Evolutionary conservation across 2,888 invertebrate genomes (phyloP).

Genomic region (Chaetogeoica ovagalla): DNA sequence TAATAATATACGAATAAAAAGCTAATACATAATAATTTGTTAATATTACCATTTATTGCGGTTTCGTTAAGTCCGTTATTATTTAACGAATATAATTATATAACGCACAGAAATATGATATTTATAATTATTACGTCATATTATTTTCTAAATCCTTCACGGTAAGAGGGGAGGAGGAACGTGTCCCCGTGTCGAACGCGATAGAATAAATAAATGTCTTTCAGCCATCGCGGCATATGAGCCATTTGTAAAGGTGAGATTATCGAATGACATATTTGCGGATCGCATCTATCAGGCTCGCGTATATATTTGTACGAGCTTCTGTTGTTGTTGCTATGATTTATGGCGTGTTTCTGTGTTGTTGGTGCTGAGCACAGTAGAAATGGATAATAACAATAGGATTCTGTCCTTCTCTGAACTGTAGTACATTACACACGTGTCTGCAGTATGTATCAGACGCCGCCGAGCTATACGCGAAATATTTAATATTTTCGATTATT

Average conservation of each 20-base stretch:
- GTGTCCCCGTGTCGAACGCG: neutral
- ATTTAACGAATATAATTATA: too few relatives aligned
- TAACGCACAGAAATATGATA: too few relatives aligned
- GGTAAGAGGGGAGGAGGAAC: neutral
- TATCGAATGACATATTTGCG: slow-evolving; percentile 37
- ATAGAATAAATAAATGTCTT: neutral
- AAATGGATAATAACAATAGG: slow-evolving; percentile 36
- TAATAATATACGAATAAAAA: too few relatives aligned
- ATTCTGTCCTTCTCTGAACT: slow-evolving; percentile 29
- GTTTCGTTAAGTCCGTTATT: too few relatives aligned
- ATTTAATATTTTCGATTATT: neutral
- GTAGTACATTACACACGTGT: neutral
- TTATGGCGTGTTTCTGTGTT: slow-evolving; percentile 13
- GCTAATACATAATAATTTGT: too few relatives aligned
- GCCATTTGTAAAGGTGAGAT: slow-evolving; percentile 36
- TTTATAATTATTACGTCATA: too few relatives aligned
- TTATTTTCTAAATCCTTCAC: neutral
- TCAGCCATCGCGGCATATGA: neutral
- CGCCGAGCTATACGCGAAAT: neutral
- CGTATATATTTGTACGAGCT: neutral
- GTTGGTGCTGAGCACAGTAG: neutral
- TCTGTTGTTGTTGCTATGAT: slow-evolving; percentile 36
- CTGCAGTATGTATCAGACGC: slow-evolving; percentile 15
- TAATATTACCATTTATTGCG: too few relatives aligned
- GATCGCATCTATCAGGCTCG: slow-evolving; percentile 12